phyloP scores from a whole-genome alignment of 2,797 vertebrate genomes.

The Leptatherina wallacei region DNA sequence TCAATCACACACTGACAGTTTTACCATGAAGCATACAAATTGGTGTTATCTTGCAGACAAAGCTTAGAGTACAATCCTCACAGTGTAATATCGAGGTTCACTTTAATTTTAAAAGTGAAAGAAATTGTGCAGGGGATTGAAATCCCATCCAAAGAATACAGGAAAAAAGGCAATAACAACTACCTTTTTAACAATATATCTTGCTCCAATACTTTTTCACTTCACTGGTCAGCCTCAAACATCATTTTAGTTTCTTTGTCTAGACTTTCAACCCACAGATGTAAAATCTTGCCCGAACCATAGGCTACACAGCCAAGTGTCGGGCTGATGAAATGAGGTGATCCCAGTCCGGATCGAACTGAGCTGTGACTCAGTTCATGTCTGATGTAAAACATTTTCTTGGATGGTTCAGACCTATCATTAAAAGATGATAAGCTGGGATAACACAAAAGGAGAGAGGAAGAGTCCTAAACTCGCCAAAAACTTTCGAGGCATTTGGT shows the following conservation, averaged over 20 bases:
- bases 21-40: not conserved
- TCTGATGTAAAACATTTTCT: constrained; percentile 1
- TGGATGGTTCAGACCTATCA: not conserved
- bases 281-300: not conserved
- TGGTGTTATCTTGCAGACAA: constrained; percentile 6
- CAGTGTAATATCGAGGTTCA: not conserved
- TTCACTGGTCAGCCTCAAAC: not conserved
- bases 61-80: not conserved
- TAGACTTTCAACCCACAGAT: not conserved
- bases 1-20: constrained; percentile 6
- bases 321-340: not conserved
- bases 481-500: not conserved
- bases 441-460: not conserved
- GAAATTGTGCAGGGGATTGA: constrained; percentile 26
- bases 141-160: constrained; percentile 21
- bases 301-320: not conserved
- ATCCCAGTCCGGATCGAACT: not conserved
- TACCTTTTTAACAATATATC: constrained; percentile 27
- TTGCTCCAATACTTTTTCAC: not conserved
- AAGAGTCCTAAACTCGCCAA: not conserved
- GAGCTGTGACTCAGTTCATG: not conserved
- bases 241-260: not conserved
- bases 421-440: not conserved
- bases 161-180: constrained; percentile 25
- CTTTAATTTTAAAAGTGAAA: constrained; percentile 10